Base-by-base conservation (phyloP, 2,113 vertebrate genomes). In the Vireo altiloquus region DNA sequence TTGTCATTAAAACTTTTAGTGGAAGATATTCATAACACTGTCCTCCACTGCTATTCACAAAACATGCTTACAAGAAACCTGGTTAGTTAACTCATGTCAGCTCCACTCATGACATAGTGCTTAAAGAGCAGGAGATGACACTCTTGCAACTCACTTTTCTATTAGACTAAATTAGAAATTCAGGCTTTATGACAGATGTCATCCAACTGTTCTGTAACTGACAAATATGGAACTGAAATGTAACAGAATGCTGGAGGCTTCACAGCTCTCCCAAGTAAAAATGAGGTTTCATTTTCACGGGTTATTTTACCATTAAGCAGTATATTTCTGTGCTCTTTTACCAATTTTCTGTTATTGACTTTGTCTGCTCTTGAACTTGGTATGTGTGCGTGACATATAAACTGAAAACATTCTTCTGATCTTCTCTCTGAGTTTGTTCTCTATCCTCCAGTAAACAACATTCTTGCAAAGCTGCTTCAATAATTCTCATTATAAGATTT, bases 151-250 rank as follows among this genome's bases (percentile, higher is more conserved):
- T 69, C 22, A 75, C 85, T 84, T 87, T 72, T 82, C 65, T 79
- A 65, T 91, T 94, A 91, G 37, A 75, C 33, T 63, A 40, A 84
- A 91, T 89, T 84, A 92, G 87, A 92, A 82, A 87, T 84, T 94
- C 74, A 92, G 9, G 12, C 56, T 79, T 75, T 56, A 69, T 94
- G 81, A 76, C 74, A 95, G 57, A 87, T 91, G 87, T 65, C 93
- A 95, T 61, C 65, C 57, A 89, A 71, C 6, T 13, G 6, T 66
- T 52, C 74, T 72, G 31, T 50, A 94, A 82, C 40, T 90, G 82
- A 76, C 53, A 92, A 93, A 87, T 85, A 37, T 39, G 65, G 31
- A 94, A 64, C 37, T 84, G 30, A 92, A 92, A 78, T 60, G 14
- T 49, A 94, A 89, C 72, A 91, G 42, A 84, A 69, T 87, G 74